A percentile compares a stretch with the other conserved stretches of the same genome.
phyloP scores from a whole-genome alignment of 2,113 vertebrate genomes.

The Ceyx margarethae region DNA sequence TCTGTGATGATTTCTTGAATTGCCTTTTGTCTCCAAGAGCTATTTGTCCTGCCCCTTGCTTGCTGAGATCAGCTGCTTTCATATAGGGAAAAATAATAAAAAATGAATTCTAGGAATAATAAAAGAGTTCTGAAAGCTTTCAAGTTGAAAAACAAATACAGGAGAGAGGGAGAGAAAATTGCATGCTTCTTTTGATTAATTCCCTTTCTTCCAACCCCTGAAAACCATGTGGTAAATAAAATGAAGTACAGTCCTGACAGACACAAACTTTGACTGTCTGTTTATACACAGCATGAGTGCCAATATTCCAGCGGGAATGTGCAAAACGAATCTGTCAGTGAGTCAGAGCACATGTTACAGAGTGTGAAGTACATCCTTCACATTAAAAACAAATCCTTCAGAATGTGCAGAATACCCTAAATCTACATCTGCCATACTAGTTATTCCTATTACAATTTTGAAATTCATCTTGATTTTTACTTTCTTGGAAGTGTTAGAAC shows the following conservation, averaged over 20 bases:
- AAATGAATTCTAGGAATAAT: conserved; percentile 6
- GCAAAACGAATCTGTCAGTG: conserved; percentile 23
- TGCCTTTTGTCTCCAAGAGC: conserved; percentile 1
- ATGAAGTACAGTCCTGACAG: conserved; percentile 33
- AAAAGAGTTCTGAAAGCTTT: conserved; percentile 32
- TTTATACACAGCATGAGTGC: conserved; percentile 25
- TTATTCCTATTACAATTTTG: conserved; percentile 13
- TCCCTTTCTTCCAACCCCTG: conserved; percentile 9
- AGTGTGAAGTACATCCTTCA: conserved; percentile 58
- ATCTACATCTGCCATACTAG: conserved; percentile 42
- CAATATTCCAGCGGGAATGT: conserved; percentile 37
- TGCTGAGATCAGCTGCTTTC: conserved; percentile 18
- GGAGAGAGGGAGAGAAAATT: not conserved
- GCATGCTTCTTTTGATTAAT: conserved; percentile 42
- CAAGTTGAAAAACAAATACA: not conserved
- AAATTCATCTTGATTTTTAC: conserved; percentile 42
- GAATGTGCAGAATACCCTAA: conserved; percentile 19
- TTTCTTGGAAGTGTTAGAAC: conserved; percentile 44
- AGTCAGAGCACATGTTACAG: conserved; percentile 52
- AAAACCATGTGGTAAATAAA: conserved; percentile 26
- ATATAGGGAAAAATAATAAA: not conserved
- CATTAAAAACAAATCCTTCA: conserved; percentile 54
- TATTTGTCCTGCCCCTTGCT: not conserved
- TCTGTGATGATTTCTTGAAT: not conserved
- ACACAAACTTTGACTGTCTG: conserved; percentile 45